Evolutionary conservation across 2,888 invertebrate species (phyloP).

Genomic region (Alcis repandata): DNA sequence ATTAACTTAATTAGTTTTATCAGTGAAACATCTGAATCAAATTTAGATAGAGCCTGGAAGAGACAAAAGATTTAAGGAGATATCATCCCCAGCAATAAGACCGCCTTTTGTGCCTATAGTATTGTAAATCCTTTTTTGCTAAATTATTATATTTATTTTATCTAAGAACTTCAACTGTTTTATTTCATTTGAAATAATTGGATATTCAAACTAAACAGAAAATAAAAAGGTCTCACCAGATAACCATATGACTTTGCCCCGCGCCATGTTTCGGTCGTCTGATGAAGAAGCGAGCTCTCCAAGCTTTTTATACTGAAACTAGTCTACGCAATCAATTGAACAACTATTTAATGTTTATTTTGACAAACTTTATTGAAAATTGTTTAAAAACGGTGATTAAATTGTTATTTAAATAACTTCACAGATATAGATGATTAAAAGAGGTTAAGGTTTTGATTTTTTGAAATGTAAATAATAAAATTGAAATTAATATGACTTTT

Average conservation of each 20-base stretch:
- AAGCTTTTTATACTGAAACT: constrained; percentile 54
- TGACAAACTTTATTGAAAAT: constrained; percentile 34
- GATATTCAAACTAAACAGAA: background rate
- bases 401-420: constrained; percentile 36
- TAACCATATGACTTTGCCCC: constrained; percentile 74
- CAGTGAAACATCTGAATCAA: no score
- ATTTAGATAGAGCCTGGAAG: no score
- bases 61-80: no score
- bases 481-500: background rate
- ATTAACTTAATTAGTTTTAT: no score
- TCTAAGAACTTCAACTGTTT: no score
- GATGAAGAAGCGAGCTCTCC: constrained; percentile 37
- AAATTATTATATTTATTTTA: no score
- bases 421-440: constrained; percentile 12
- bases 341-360: constrained; percentile 29
- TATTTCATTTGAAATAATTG: no score
- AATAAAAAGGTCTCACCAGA: constrained; percentile 59
- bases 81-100: no score
- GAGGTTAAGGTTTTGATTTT: constrained; percentile 12
- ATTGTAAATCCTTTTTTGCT: no score
- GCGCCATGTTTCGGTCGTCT: constrained; percentile 74
- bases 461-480: constrained; percentile 4
- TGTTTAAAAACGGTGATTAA: constrained; percentile 44
- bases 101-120: no score
- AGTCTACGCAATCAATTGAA: constrained; percentile 11